Evolutionary conservation across 1,140 invertebrate species (phyloP).

Genomic region (Scaptomyza pallida): DNA sequence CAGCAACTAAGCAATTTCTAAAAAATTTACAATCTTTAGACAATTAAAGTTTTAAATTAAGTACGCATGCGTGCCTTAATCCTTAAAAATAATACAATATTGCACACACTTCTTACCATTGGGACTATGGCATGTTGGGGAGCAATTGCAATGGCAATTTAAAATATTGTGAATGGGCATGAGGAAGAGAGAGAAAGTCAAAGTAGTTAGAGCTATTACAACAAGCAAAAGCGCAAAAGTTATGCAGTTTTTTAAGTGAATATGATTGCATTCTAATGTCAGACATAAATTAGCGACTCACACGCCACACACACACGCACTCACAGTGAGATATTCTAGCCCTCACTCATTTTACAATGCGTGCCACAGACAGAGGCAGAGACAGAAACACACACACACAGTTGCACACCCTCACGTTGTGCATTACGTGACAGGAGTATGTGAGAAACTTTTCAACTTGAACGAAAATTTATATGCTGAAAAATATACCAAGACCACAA

Average conservation of each 20-base stretch:
- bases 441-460: slow-evolving; percentile 77
- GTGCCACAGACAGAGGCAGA: slow-evolving; percentile 20
- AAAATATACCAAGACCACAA: slow-evolving; percentile 51
- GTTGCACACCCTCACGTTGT: slow-evolving; percentile 29
- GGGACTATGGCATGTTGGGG: slow-evolving; percentile 35
- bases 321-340: neutral
- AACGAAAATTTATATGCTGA: slow-evolving; percentile 77
- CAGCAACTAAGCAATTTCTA: neutral
- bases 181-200: slow-evolving; percentile 10
- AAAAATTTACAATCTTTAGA: too few relatives aligned
- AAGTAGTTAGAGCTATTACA: slow-evolving; percentile 4
- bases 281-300: slow-evolving; percentile 74
- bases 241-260: slow-evolving; percentile 71
- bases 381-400: slow-evolving; percentile 23
- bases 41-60: too few relatives aligned
- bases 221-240: slow-evolving; percentile 34
- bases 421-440: slow-evolving; percentile 77
- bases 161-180: neutral
- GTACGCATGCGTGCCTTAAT: too few relatives aligned
- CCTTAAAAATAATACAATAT: too few relatives aligned
- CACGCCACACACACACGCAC: slow-evolving; percentile 23
- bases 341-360: slow-evolving; percentile 15
- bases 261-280: slow-evolving; percentile 81
- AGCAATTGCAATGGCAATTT: slow-evolving; percentile 53
- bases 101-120: too few relatives aligned